These are phyloP conservation scores for Nudaria mundana DNA, from an alignment of 2,888 invertebrate genomes.

Conservation along the genomic window DNA sequence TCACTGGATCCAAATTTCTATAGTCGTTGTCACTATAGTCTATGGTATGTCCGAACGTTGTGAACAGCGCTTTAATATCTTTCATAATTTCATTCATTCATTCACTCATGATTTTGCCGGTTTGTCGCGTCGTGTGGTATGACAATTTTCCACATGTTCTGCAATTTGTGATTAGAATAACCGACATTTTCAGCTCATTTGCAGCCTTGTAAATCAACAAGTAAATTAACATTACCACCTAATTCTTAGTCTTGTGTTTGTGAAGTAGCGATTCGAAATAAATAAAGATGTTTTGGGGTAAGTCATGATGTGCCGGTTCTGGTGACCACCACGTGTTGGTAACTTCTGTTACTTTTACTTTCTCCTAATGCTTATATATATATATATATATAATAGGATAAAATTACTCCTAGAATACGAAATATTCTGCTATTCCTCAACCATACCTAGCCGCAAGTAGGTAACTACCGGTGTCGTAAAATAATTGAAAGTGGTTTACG, in stretches of 20 bases:
- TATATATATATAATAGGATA: background rate
- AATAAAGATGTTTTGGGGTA: constrained; percentile 76
- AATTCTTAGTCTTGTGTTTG: constrained; percentile 8
- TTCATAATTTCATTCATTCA: too few species aligned
- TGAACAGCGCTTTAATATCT: too few species aligned
- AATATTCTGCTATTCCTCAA: background rate
- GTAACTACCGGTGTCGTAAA: too few species aligned
- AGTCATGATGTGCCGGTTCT: constrained; percentile 43
- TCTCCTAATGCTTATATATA: background rate
- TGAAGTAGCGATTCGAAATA: constrained; percentile 13
- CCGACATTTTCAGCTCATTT: constrained; percentile 7
- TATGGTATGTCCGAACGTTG: too few species aligned
- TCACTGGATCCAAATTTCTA: too few species aligned
- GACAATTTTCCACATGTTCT: constrained; percentile 25
- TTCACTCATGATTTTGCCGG: constrained; percentile 10
- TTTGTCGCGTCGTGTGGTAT: constrained; percentile 35
- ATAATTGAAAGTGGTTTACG: too few species aligned
- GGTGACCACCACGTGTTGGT: constrained; percentile 66
- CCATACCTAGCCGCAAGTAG: too few species aligned
- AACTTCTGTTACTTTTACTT: background rate
- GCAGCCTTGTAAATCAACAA: too few species aligned
- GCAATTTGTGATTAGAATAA: constrained; percentile 1
- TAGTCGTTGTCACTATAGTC: too few species aligned
- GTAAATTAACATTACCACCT: too few species aligned
- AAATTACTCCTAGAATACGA: background rate